Percentiles rank a stretch among this genome's conserved stretches.
Conservation (phyloP, 2,797 vertebrate species). For the Acrossocheilus wenchowensis region DNA sequence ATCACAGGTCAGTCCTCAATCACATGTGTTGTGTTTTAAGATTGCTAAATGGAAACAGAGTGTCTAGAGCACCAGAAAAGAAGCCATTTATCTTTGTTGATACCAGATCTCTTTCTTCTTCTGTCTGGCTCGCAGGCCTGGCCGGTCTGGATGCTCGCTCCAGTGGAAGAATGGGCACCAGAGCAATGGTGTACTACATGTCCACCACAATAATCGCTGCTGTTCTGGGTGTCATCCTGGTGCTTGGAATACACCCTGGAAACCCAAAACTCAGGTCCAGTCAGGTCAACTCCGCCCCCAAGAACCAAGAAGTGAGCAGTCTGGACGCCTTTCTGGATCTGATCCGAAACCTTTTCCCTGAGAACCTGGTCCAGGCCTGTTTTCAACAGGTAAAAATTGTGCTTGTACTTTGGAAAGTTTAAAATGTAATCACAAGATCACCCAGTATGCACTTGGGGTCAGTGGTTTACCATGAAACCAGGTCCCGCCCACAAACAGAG, state of each 20-base stretch:
- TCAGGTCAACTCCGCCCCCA: slow-evolving; percentile 24
- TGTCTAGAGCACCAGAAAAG: not conserved
- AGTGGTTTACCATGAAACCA: slow-evolving; percentile 1
- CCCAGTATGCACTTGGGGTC: not conserved
- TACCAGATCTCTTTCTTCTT: not conserved
- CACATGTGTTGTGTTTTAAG: not conserved
- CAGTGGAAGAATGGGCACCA: slow-evolving; percentile 84
- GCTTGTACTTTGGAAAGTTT: not conserved
- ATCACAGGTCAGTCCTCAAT: slow-evolving; percentile 74
- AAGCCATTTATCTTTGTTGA: not conserved
- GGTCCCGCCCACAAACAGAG: not conserved
- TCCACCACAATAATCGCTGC: slow-evolving; percentile 84
- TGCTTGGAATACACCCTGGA: slow-evolving; percentile 83
- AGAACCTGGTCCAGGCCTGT: slow-evolving; percentile 85
- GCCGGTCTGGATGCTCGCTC: slow-evolving; percentile 83
- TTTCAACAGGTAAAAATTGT: slow-evolving; percentile 81
- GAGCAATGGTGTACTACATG: slow-evolving; percentile 88
- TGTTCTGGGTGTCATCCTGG: slow-evolving; percentile 83
- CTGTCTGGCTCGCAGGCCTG: slow-evolving; percentile 70
- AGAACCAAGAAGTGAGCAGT: slow-evolving; percentile 82
- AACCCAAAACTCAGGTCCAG: slow-evolving; percentile 80
- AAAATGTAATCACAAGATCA: not conserved
- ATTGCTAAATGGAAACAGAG: not conserved
- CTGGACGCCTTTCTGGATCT: slow-evolving; percentile 86
- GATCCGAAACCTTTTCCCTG: slow-evolving; percentile 84